Percentiles rank a stretch among this genome's conserved stretches.
phyloP scores from a whole-genome alignment of 2,888 invertebrate species.

The Drosophila austrosaltans region DNA sequence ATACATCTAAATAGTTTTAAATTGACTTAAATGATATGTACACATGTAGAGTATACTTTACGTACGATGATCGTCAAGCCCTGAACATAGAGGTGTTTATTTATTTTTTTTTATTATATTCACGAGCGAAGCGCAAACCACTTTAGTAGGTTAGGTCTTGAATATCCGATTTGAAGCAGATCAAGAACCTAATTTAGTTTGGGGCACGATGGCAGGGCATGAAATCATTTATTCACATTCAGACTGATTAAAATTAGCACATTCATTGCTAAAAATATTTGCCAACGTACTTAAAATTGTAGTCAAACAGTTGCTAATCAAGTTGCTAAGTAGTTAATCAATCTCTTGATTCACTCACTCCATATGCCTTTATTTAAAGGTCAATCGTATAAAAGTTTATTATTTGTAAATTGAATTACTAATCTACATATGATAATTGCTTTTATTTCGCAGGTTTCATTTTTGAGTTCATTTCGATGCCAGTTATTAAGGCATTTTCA shows the following conservation, averaged over 20 bases:
- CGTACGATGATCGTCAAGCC: neutral
- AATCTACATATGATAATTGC: neutral
- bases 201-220: conserved; percentile 6
- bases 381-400: neutral
- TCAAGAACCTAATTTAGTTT: conserved; percentile 9
- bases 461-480: conserved; percentile 92
- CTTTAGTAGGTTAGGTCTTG: neutral
- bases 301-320: conserved; percentile 15
- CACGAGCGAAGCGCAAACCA: conserved; percentile 8
- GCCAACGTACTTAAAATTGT: conserved; percentile 7
- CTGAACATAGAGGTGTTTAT: neutral
- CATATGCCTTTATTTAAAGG: neutral
- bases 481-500: conserved; percentile 94
- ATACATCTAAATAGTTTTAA: conserved; percentile 31
- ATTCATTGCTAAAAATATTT: conserved; percentile 13
- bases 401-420: neutral
- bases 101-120: conserved; percentile 1
- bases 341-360: neutral
- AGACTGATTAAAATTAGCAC: conserved; percentile 10
- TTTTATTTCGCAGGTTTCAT: conserved; percentile 87
- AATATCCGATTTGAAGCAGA: conserved; percentile 9
- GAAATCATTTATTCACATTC: conserved; percentile 6
- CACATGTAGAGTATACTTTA: neutral
- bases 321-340: conserved; percentile 5
- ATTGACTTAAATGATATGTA: conserved; percentile 39